phyloP scores from a whole-genome alignment of 2,888 invertebrate genomes.

The Rotaria sp. region DNA sequence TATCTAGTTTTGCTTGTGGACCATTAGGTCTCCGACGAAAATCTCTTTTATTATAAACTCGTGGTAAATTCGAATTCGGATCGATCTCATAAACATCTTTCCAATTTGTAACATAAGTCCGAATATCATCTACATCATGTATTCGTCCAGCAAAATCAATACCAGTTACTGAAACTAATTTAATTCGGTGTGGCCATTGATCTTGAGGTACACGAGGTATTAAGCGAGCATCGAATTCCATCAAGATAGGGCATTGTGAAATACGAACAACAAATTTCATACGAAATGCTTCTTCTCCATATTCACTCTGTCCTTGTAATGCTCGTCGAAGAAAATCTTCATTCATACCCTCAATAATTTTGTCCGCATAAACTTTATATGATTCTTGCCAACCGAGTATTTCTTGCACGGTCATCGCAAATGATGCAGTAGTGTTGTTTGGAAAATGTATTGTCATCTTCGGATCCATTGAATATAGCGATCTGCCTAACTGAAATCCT shows the following conservation, averaged over 20 bases:
- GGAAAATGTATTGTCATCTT: not conserved
- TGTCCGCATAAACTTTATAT: not conserved
- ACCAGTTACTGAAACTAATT: not conserved
- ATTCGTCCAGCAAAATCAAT: not conserved
- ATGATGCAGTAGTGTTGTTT: not conserved
- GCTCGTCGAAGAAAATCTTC: not conserved
- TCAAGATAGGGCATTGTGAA: not conserved
- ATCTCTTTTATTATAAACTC: not conserved
- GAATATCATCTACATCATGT: not conserved
- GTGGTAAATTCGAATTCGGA: not conserved
- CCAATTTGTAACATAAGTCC: not conserved
- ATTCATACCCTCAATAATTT: not conserved
- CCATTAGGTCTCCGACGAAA: not conserved
- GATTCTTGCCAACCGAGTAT: not conserved
- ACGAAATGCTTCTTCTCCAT: not conserved
- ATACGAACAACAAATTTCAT: conserved; percentile 12
- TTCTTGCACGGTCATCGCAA: not conserved
- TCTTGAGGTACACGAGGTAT: not conserved
- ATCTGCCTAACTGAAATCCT: not conserved
- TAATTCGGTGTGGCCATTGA: not conserved
- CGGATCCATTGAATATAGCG: not conserved
- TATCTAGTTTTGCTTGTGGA: not conserved
- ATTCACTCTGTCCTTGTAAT: not conserved
- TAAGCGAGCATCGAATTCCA: not conserved
- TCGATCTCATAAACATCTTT: not conserved